These are phyloP conservation scores for Dendronephthya gigantea DNA, from an alignment of 64 coral and sea anemone genomes.

Conservation along the genomic window DNA sequence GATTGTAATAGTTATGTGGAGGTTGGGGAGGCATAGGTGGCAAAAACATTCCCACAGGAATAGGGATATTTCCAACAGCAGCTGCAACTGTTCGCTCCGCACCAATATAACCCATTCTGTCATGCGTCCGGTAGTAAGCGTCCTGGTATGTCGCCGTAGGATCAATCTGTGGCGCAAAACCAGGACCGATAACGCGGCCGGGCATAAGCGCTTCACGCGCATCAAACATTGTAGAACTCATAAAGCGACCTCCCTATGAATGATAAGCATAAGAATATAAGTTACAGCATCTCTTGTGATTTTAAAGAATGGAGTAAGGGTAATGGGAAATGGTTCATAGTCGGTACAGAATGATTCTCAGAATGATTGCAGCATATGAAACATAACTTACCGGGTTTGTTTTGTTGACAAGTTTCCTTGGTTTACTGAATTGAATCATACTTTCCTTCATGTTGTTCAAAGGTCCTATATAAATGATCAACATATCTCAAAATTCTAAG, in stretches of 20 bases:
- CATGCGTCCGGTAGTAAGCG: constrained; percentile 79
- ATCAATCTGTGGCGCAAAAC: constrained; percentile 69
- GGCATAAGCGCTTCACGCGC: constrained; percentile 86
- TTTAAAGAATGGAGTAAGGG: not conserved
- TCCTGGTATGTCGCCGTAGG: constrained; percentile 58
- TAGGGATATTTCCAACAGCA: constrained; percentile 85
- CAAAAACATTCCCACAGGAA: constrained; percentile 96
- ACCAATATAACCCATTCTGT: constrained; percentile 89
- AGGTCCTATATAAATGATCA: constrained; percentile 39
- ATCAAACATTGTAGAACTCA: constrained; percentile 98
- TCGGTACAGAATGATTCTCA: not conserved
- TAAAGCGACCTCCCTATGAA: constrained; percentile 82
- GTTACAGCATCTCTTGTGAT: too few relatives aligned
- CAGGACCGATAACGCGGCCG: constrained; percentile 65
- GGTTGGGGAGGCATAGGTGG: constrained; percentile 85
- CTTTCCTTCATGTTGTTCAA: constrained; percentile 98
- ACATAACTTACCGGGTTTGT: constrained; percentile 77
- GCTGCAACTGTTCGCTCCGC: constrained; percentile 79
- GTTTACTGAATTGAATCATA: constrained; percentile 98
- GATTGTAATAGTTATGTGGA: constrained; percentile 71
- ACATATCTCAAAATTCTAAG: not conserved
- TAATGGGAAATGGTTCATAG: not conserved
- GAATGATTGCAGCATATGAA: not conserved
- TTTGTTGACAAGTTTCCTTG: constrained; percentile 90
- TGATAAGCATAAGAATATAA: too few relatives aligned